Base-by-base conservation (phyloP, 2,797 vertebrate genomes). In the Hozukius guyotensis region DNA sequence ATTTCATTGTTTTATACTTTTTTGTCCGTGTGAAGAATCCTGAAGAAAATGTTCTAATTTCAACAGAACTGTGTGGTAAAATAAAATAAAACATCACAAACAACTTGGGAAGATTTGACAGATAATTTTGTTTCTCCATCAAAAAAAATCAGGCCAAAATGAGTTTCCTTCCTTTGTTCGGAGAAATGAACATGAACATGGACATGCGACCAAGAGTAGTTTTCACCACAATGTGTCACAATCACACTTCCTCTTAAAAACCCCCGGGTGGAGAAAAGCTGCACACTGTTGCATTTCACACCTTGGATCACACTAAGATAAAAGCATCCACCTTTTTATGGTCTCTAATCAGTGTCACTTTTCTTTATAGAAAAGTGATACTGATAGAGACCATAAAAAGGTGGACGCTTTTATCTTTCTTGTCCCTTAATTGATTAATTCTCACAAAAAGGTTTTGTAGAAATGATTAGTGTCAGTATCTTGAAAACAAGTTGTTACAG, bases 161-260 rank as follows among this genome's bases (percentile, higher is more conserved):
- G 42, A 57, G 16, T n/a, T 72, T 72, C 20, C 29, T 52, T 53
- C 10, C 77, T 75, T 12, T 52, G 1, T 89, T 76, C 70, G 62
- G 1, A 72, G 72, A 81, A 72, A 49, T 0, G 7, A 3, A 20
- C 5, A 49, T 1, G 7, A 3, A 20, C 5, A 20, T 79, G 56
- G 42, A 76, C 10, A 0, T 0, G 1, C 13, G 1, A 4, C 20
- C 18, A 72, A 42, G 42, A 53, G 52, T 42, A n/a, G n/a, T 38
- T 70, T 67, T 36, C 8, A 80, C 81, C 87, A 62, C 78, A 81
- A 2, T 0, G n/a, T 79, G 67, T 53, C 74, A 67, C 42, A 81
- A 32, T 56, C 20, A 22, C 6, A 61, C 61, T 82, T 89, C 86
- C 86, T 80, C 38, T 18, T 13, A 36, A 70, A 24, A 24, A 13